phyloP scores from a whole-genome alignment of 2,113 vertebrate species.

The Leucopternis melanops region DNA sequence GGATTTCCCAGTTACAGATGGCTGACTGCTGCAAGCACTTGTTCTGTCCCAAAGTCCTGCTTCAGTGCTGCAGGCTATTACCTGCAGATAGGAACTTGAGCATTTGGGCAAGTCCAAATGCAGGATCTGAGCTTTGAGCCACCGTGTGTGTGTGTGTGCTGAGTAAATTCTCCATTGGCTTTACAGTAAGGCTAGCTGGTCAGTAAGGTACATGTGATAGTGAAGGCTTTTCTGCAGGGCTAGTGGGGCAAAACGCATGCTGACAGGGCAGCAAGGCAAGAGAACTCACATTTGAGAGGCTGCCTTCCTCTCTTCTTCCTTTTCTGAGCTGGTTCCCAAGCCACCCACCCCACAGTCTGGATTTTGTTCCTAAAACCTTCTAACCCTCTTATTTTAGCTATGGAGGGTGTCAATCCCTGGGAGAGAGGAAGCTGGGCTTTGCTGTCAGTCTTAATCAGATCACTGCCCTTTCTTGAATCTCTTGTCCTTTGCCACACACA shows the following conservation, averaged over 20 bases:
- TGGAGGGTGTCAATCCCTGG: background rate
- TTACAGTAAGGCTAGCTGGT: background rate
- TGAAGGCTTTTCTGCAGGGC: background rate
- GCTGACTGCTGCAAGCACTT: background rate
- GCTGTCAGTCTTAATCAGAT: background rate
- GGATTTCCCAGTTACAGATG: background rate
- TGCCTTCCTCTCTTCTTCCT: background rate
- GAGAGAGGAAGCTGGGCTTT: background rate
- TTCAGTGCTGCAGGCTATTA: background rate
- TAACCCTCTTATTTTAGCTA: background rate
- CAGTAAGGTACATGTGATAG: background rate
- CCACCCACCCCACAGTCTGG: background rate
- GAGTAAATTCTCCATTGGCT: background rate
- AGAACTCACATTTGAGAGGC: background rate
- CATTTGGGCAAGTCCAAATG: background rate
- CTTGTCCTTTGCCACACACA: background rate
- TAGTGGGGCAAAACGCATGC: background rate
- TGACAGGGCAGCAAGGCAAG: background rate
- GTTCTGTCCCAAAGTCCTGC: background rate
- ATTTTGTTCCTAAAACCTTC: background rate
- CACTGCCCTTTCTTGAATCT: background rate
- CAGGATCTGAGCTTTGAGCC: background rate
- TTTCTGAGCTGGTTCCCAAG: background rate
- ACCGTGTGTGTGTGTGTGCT: background rate
- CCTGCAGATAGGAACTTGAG: background rate